Evolutionary conservation across 2,797 vertebrate species (phyloP).

Genomic region (Decapterus maruadsi): DNA sequence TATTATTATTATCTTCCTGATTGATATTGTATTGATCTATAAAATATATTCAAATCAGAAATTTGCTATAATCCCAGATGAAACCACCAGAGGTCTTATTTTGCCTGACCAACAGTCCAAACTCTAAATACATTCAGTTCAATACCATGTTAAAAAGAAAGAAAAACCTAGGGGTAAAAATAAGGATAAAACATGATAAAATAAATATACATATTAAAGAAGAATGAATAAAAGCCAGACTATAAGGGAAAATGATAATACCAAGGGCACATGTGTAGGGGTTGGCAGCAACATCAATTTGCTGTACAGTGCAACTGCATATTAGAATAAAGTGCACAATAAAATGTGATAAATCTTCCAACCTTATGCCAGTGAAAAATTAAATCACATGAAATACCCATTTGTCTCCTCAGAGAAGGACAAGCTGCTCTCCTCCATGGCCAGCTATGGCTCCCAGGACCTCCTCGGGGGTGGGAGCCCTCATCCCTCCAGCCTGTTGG

Average conservation of each 20-base stretch:
- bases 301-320: no score
- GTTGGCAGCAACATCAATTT: no score
- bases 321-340: no score
- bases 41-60: neutral
- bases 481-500: constrained; percentile 36
- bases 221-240: no score
- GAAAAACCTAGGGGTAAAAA: neutral
- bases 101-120: neutral
- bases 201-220: no score
- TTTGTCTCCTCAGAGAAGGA: constrained; percentile 82
- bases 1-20: neutral
- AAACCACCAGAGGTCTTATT: neutral
- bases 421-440: constrained; percentile 80
- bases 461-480: constrained; percentile 31
- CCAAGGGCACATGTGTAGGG: no score
- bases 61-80: neutral
- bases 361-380: neutral
- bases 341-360: no score
- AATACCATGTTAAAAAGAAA: neutral
- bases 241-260: no score
- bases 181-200: neutral
- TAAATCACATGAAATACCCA: neutral
- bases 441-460: constrained; percentile 83
- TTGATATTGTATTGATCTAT: neutral
- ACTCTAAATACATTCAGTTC: neutral